Evolutionary conservation across 92 coral and sea anemone genomes (phyloP).

Genomic region (Parazoanthus darwini): DNA sequence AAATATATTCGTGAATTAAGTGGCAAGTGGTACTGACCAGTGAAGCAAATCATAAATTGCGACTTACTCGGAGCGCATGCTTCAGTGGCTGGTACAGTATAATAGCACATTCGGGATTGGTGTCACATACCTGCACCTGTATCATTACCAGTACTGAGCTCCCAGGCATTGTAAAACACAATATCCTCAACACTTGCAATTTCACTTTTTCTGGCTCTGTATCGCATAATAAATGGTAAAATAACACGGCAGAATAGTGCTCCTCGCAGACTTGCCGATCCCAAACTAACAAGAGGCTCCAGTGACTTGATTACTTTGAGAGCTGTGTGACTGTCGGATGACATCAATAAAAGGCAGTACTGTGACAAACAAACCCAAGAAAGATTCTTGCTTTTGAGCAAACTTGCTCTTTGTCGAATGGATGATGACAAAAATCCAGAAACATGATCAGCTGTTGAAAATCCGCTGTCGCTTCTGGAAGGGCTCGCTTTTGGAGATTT

Average conservation of each 20-base stretch:
- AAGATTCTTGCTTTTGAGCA: conserved; percentile 43
- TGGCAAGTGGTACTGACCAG: too few species aligned
- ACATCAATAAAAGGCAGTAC: conserved; percentile 68
- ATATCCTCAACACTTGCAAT: neutral
- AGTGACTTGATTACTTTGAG: conserved; percentile 69
- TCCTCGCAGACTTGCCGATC: conserved; percentile 66
- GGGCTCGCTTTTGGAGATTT: conserved; percentile 69
- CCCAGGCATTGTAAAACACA: neutral
- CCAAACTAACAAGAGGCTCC: conserved; percentile 74
- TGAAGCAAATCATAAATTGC: too few species aligned
- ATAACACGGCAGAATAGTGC: conserved; percentile 78
- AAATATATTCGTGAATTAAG: too few species aligned
- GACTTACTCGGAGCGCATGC: too few species aligned
- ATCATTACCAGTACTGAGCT: neutral
- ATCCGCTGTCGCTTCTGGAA: conserved; percentile 61
- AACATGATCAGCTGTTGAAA: conserved; percentile 62
- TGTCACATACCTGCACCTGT: conserved; percentile 32
- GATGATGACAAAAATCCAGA: conserved; percentile 32
- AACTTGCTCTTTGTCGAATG: conserved; percentile 34
- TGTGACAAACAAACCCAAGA: conserved; percentile 84
- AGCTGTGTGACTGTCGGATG: conserved; percentile 61
- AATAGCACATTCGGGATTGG: neutral
- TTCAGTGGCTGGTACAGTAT: too few species aligned
- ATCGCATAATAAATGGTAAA: conserved; percentile 83
- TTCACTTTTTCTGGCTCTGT: conserved; percentile 26